Evolutionary conservation across 2,113 vertebrate genomes (phyloP).

Genomic region (Irena cyanogastra): DNA sequence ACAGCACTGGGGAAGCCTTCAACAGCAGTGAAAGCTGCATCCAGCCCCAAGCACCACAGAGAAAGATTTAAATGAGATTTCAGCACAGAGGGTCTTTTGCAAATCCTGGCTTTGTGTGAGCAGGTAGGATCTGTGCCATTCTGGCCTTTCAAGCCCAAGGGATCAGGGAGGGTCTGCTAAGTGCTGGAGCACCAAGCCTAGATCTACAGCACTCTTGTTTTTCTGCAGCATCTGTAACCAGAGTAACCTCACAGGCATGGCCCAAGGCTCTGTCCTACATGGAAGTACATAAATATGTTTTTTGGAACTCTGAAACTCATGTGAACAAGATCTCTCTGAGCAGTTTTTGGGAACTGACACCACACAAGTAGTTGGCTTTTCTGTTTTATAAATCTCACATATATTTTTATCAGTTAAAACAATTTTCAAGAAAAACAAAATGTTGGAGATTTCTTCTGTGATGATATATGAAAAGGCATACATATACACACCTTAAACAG

Average conservation of each 20-base stretch:
- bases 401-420: not conserved
- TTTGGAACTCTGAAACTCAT: not conserved
- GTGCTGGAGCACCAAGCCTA: not conserved
- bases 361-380: not conserved
- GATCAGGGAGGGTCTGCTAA: not conserved
- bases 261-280: not conserved
- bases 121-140: not conserved
- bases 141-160: not conserved
- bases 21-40: not conserved
- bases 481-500: not conserved
- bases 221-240: not conserved
- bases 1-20: not conserved
- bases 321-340: not conserved
- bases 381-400: not conserved
- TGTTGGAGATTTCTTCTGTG: not conserved
- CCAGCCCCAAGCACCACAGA: not conserved
- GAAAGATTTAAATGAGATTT: not conserved
- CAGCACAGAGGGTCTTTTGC: not conserved
- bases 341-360: not conserved
- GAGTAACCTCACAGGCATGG: not conserved
- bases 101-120: not conserved
- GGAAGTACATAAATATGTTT: not conserved
- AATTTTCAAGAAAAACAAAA: not conserved
- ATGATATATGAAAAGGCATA: not conserved
- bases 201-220: not conserved